Evolutionary conservation across 1,140 invertebrate species (phyloP).

Genomic region (Spodoptera frugiperda): DNA sequence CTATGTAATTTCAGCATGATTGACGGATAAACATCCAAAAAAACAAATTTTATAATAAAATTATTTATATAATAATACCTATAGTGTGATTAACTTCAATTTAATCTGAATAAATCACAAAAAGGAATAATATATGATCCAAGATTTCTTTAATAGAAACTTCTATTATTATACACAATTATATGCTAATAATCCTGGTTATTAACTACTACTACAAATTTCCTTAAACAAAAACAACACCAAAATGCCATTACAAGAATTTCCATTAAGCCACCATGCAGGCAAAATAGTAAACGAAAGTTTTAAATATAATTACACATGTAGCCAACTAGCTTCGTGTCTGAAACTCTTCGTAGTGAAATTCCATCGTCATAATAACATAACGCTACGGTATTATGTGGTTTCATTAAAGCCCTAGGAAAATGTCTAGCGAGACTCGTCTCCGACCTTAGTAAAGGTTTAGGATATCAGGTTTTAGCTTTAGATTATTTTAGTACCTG

Average conservation of each 20-base stretch:
- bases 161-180: too few relatives aligned
- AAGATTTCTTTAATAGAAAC: too few relatives aligned
- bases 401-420: constrained; percentile 66
- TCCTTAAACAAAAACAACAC: too few relatives aligned
- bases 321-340: not conserved
- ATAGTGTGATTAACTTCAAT: too few relatives aligned
- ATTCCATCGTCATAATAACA: constrained; percentile 56
- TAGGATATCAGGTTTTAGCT: constrained; percentile 19
- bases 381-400: constrained; percentile 50
- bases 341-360: constrained; percentile 19
- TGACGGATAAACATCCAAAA: too few relatives aligned
- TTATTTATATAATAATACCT: too few relatives aligned
- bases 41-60: too few relatives aligned
- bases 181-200: too few relatives aligned
- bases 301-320: constrained; percentile 28
- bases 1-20: too few relatives aligned
- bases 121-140: too few relatives aligned
- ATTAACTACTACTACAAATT: too few relatives aligned
- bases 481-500: not conserved
- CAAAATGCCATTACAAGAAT: not conserved
- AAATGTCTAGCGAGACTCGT: constrained; percentile 59
- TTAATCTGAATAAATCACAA: too few relatives aligned
- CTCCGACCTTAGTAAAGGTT: constrained; percentile 49
- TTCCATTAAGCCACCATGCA: not conserved
- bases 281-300: not conserved